Conservation (phyloP, 2,888 invertebrate species). For the Agrotis puta region DNA sequence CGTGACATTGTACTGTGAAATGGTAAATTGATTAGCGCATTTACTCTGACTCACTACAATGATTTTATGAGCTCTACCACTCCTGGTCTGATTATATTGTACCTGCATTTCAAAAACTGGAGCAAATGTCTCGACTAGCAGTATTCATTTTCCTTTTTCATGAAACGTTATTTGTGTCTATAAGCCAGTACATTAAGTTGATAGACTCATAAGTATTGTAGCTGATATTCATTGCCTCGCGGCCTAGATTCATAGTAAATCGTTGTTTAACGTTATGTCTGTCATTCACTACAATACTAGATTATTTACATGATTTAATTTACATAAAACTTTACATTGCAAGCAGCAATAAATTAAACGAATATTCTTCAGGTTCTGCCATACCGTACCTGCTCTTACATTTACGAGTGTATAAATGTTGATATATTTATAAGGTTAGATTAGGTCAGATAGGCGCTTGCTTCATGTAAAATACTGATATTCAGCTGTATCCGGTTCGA, state of each 20-base stretch:
- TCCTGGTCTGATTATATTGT: neutral
- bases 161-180: conserved; percentile 16
- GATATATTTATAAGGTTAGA: too few relatives aligned
- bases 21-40: neutral
- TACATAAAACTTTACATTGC: conserved; percentile 37
- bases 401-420: too few relatives aligned
- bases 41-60: neutral
- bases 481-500: too few relatives aligned
- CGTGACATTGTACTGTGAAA: neutral
- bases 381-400: too few relatives aligned
- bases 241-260: conserved; percentile 60
- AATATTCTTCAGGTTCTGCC: neutral
- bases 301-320: conserved; percentile 46
- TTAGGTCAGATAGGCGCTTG: too few relatives aligned
- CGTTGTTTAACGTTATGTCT: conserved; percentile 52
- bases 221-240: conserved; percentile 18
- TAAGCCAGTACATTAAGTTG: conserved; percentile 24
- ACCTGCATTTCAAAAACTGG: conserved; percentile 2
- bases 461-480: too few relatives aligned
- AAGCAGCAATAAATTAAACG: conserved; percentile 37
- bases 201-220: conserved; percentile 34
- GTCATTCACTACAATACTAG: conserved; percentile 22
- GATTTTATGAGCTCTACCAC: neutral
- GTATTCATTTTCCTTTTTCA: conserved; percentile 29
- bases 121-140: neutral